Base-by-base conservation (phyloP, 2,113 vertebrate species). In the Galemys pyrenaicus region DNA sequence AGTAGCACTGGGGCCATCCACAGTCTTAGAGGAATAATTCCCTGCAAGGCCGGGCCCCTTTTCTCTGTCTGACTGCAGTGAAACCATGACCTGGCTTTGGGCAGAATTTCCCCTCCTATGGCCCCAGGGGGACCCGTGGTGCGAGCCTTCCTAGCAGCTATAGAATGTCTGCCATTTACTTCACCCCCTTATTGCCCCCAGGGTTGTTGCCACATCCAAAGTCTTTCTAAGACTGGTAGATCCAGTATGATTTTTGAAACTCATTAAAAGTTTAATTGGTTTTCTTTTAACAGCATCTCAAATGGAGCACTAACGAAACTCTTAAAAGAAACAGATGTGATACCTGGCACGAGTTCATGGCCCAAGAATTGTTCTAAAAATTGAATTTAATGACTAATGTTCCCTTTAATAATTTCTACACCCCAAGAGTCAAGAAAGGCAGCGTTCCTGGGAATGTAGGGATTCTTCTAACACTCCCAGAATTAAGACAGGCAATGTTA, bases 281-380 rank as follows among this genome's bases (percentile, higher is more conserved):
- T 81, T 74, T 91, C 35, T 80, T 62, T 80, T 74, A 28, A 79
- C 39, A 56, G 12, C 24, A 15, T 28, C 64, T 88, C 35, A 54
- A 28, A 67, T 22, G 41, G 35, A 39, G 51, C n/a, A 17, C 83
- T 84, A 73, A 68, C 26, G 32, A 37, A 87, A 84, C 56, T 68
- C 77, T 91, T 54, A 54, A 79, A 91, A 54, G 58, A 79, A 91
- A 30, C 83, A 93, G 70, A 79, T 79, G 83, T 39, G 35, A 49
- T 44, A 88, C 30, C 32, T 90, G 71, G 81, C 54, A 9, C 8
- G 17, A 39, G 70, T n/a, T 87, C 39, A 65, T 35, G 73, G 77
- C 22, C 22, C 41, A 87, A 35, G 44, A 68, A 87, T 37, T 82
- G 39, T 51, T 30, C 46, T 83, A 78, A 77, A 67, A 78, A 82